Base-by-base conservation (phyloP, 2,113 vertebrate species). In the Pycnonotus jocosus region DNA sequence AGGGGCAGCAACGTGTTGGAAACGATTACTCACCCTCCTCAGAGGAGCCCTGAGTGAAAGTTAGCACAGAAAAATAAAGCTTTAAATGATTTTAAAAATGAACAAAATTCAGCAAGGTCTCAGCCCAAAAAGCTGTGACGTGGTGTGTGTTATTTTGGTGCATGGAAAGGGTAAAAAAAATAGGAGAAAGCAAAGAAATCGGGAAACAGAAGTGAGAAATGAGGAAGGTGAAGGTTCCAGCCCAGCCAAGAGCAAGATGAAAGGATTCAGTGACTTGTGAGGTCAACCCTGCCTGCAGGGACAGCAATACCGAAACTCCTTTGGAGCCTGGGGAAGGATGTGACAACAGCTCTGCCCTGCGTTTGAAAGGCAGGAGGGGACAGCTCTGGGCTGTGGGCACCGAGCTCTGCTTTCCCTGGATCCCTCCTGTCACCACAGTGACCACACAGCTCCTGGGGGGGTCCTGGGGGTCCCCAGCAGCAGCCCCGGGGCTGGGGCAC, bases 351-450 rank as follows among this genome's bases (percentile, higher is more conserved):
- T 25, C 77, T 73, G 51, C 35, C 48, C 37, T 8, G 6, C 1
- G 61, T 86, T 12, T 47, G 77, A 10, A 12, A 54, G 40, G 44
- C 38, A 68, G 30, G 8, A 68, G 80, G 64, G 61, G 11, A 15
- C 25, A 38, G 35, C 17, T 9, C 14, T 9, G 56, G 73, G 65
- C 24, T 21, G 10, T 18, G 45, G 44, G 37, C 10, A 6, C 42
- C 4, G 33, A 0, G 8, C 54, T 78, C 66, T 12, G 27, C 24
- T 24, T 17, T 40, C 77, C 64, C 68, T 8, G 19, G 15, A 24
- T 3, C 6, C 1, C 5, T 2, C 12, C 3, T 3, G 33, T 9
- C 50, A 12, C 12, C 45, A 25, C 58, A 28, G 2, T 0, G 27
- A 48, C 4, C 4, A 53, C 65, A 50, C 9, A 10, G 14, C 45